Percentiles rank a stretch among this genome's conserved stretches.
phyloP scores from a whole-genome alignment of 2,113 vertebrate species.

The Romanogobio albipinnatus region DNA sequence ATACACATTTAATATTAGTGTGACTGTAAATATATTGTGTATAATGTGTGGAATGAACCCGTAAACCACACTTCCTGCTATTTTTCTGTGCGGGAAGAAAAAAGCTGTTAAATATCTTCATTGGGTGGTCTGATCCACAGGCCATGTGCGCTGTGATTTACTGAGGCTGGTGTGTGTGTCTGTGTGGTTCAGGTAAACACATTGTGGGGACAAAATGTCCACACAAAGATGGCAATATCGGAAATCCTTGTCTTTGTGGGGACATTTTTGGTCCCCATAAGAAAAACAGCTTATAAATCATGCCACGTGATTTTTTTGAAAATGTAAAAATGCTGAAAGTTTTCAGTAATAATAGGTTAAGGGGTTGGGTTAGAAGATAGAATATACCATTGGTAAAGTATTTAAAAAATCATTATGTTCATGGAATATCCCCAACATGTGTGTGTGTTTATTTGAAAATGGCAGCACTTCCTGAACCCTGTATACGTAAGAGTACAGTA shows the following conservation, averaged over 20 bases:
- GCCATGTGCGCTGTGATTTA: not conserved
- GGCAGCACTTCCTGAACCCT: conserved; percentile 11
- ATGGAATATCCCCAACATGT: not conserved
- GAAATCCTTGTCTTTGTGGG: no score
- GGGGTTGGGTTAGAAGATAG: no score
- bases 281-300: no score
- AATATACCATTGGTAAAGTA: not conserved
- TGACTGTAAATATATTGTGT: not conserved
- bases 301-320: no score
- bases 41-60: not conserved
- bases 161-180: not conserved
- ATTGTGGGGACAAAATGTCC: no score
- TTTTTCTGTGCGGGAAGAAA: not conserved
- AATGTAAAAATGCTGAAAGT: no score
- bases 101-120: not conserved
- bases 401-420: not conserved
- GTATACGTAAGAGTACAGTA: not conserved
- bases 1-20: not conserved
- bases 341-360: no score
- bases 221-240: no score
- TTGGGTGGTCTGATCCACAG: conserved; percentile 26
- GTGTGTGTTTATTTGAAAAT: not conserved
- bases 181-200: not conserved
- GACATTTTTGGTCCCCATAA: no score
- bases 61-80: not conserved